Evolutionary conservation across 2,113 vertebrate species (phyloP).

Genomic region (Ceyx margarethae): DNA sequence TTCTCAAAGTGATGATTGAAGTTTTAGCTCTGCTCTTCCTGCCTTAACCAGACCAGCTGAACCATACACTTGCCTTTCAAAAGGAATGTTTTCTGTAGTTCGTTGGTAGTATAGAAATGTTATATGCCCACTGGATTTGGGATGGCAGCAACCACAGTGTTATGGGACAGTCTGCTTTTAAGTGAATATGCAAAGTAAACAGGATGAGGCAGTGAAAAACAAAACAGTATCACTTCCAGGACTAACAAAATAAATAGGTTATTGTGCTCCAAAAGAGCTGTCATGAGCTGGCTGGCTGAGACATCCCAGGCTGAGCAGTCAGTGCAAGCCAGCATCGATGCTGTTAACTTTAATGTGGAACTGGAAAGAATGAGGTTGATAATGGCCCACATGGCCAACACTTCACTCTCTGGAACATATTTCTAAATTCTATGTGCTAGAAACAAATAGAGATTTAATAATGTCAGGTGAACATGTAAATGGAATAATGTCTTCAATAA

Average conservation of each 20-base stretch:
- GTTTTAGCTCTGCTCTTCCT: not conserved
- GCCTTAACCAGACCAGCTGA: not conserved
- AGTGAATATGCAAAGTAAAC: not conserved
- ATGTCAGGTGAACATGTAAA: slow-evolving; percentile 41
- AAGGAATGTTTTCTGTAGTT: not conserved
- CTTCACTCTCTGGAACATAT: not conserved
- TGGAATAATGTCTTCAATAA: slow-evolving; percentile 40
- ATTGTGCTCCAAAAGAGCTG: not conserved
- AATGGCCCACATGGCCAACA: not conserved
- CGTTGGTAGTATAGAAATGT: not conserved
- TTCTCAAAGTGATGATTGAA: not conserved
- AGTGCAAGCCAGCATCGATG: not conserved
- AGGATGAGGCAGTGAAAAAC: not conserved
- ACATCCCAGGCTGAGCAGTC: not conserved
- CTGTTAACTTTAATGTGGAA: not conserved
- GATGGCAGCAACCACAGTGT: not conserved
- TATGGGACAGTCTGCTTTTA: not conserved
- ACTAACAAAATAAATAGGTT: not conserved
- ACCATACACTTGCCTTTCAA: not conserved
- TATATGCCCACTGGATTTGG: not conserved
- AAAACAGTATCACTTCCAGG: not conserved
- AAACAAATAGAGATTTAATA: slow-evolving; percentile 60
- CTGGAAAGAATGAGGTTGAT: slow-evolving; percentile 13
- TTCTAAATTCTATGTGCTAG: slow-evolving; percentile 13
- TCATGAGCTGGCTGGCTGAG: not conserved